A percentile compares a stretch with the other conserved stretches of the same genome.
These are phyloP conservation scores for Bellardia bayeri DNA, from an alignment of 2,888 invertebrate genomes.

Conservation along the genomic window DNA sequence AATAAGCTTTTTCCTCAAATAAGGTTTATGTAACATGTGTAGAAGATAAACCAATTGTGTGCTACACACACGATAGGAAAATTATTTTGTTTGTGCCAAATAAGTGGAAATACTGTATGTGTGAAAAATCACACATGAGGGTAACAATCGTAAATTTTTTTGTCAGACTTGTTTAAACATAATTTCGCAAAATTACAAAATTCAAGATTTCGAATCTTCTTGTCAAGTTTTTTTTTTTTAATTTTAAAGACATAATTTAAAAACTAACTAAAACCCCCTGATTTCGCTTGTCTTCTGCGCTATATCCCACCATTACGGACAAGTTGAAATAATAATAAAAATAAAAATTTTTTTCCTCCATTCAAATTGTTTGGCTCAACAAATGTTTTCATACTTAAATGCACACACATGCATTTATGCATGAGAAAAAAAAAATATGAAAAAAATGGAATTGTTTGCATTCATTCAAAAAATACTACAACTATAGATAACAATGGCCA, in stretches of 20 bases:
- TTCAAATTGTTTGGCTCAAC: slow-evolving; percentile 62
- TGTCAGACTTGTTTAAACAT: too few species aligned
- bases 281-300: neutral
- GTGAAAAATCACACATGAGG: too few species aligned
- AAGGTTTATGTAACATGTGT: too few species aligned
- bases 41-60: too few species aligned
- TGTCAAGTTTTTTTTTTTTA: too few species aligned
- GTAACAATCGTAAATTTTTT: too few species aligned
- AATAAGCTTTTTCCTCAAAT: too few species aligned
- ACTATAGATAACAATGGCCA: slow-evolving; percentile 50
- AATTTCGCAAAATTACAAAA: too few species aligned
- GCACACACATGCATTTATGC: slow-evolving; percentile 55
- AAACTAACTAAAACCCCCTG: neutral
- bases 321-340: slow-evolving; percentile 25
- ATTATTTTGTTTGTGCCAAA: too few species aligned
- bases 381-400: slow-evolving; percentile 71
- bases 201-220: too few species aligned
- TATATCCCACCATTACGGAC: neutral
- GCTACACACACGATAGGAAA: too few species aligned
- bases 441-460: slow-evolving; percentile 57
- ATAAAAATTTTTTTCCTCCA: slow-evolving; percentile 13
- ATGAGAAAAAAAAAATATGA: slow-evolving; percentile 25
- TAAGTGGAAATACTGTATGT: too few species aligned
- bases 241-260: neutral
- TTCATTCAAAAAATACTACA: slow-evolving; percentile 48